Base-by-base conservation (phyloP, 2,797 vertebrate genomes). In the Otus scops region DNA sequence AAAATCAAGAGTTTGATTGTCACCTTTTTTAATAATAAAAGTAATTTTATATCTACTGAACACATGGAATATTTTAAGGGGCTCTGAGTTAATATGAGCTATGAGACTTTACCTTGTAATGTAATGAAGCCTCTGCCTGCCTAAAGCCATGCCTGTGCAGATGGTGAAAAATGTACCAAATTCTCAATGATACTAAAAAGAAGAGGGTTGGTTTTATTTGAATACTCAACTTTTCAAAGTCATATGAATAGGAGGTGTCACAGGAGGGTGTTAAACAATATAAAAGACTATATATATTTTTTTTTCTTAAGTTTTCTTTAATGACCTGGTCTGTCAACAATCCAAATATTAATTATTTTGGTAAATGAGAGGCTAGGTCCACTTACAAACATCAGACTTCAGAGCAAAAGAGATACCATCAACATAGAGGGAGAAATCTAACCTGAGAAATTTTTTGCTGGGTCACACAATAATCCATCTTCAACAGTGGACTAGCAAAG, bases 1-100 rank as follows among this genome's bases (percentile, higher is more conserved):
- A 82, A 86, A 93, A 91, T 80, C 36, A 59, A 53, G 68, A 87
- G 47, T 47, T 71, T 80, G 74, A 74, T 77, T 80, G 75, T 74
- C 91, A 93, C 32, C 30, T 61, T 92, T 90, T 85, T 85, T 43
- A 79, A 93, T 87, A 85, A 91, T 74, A 50, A 36, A 79, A 92
- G 34, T 71, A 63, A 80, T 80, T 94, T 91, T 92, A 2, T 0
- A 71, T 67, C 28, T 83, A 10, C n/a, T 60, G 60, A 91, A 57
- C 68, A 65, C 60, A 36, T 28, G 9, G 60, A 77, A 47, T 78
- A 41, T 89, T 85, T 96, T 77, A 83, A 87, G 41, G 26, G 19
- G 3, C 38, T 94, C 38, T 80, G 51, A 76, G 13, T 86, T 88
- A 69, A 32, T 64, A 43, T 8, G 17, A 90, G 20, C 76, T 71